Evolutionary conservation across 1,140 invertebrate species (phyloP).

Genomic region (Geopemphigus sp.): DNA sequence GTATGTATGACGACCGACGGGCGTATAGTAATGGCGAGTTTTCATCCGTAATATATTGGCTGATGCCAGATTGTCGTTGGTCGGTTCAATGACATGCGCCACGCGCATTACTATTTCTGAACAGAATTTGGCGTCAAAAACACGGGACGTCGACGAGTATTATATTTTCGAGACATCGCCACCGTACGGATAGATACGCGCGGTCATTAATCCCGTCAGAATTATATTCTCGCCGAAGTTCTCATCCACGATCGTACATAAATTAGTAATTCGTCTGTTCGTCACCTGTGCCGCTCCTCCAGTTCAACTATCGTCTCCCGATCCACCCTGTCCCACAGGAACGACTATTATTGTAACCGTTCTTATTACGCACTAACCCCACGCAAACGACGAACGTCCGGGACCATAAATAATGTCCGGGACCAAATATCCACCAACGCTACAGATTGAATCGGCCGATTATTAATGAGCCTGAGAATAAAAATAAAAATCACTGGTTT

Average conservation of each 20-base stretch:
- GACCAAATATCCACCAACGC: constrained; percentile 9
- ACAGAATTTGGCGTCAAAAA: too few relatives aligned
- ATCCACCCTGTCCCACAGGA: too few relatives aligned
- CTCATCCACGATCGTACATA: neutral
- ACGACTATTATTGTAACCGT: neutral
- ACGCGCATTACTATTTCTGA: too few relatives aligned
- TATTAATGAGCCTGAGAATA: constrained; percentile 36
- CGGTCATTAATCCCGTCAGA: constrained; percentile 22
- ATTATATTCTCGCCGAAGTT: neutral
- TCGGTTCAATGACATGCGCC: too few relatives aligned
- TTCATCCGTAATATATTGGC: too few relatives aligned
- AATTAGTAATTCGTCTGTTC: constrained; percentile 20
- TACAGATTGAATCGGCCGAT: constrained; percentile 29
- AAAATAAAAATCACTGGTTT: constrained; percentile 7
- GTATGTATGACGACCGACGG: too few relatives aligned
- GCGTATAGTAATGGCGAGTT: too few relatives aligned
- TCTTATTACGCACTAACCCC: neutral
- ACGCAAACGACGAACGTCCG: neutral
- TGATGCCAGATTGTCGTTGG: too few relatives aligned
- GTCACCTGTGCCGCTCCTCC: too few relatives aligned
- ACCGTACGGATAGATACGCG: neutral
- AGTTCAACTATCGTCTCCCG: too few relatives aligned
- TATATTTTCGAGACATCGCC: too few relatives aligned
- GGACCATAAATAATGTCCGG: constrained; percentile 14
- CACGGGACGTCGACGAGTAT: too few relatives aligned